Evolutionary conservation across 2,888 invertebrate genomes (phyloP), one percentile per base, ranked within the genome.

Genomic region (Napeogenes inachia): DNA sequence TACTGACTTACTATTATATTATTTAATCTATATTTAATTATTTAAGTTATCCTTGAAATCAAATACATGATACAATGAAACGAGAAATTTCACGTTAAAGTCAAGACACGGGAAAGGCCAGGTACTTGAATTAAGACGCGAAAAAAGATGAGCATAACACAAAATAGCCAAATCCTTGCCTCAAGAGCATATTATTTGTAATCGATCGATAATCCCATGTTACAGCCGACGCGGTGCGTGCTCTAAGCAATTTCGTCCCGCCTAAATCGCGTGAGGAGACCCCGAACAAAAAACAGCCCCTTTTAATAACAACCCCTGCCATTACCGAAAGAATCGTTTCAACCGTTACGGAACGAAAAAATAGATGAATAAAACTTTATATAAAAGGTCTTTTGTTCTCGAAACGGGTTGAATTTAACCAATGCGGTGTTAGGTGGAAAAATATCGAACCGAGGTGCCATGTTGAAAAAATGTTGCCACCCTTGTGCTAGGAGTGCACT

Each of bases 271-370:
- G 87, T 89, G 89, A 73, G 77, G 81, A 79, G 71, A 70, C 68
- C 74, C 65, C 74, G 70, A 72, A 79, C 82, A 87, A 88, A 89
- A 85, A 89, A 87, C 77, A 76, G 78, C 75, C 77, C 84, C 84
- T 78, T 79, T 77, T 78, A 78, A 79, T 77, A 76, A 70, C 78
- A 81, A 82, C 82, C 87, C 89, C 78, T 78, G 81, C 82, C 78
- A 87, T 86, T 85, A 84, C 83, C 85, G 85, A 88, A 87, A 86
- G 84, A 86, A 85, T 81, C 82, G 82, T 66, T 77, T 72, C 78
- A 78, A 85, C 89, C 88, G 89, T 90, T 89, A 85, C 71, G 75
- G 74, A 70, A 75, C 75, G 79, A 85, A 87, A 89, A 87, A 88
- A 85, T 82, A 78, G 79, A 87, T 84, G 86, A 86, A 89, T 85